A percentile compares a stretch with the other conserved stretches of the same genome.
Conservation (phyloP, 2,888 invertebrate species). For the Tachina lurida region DNA sequence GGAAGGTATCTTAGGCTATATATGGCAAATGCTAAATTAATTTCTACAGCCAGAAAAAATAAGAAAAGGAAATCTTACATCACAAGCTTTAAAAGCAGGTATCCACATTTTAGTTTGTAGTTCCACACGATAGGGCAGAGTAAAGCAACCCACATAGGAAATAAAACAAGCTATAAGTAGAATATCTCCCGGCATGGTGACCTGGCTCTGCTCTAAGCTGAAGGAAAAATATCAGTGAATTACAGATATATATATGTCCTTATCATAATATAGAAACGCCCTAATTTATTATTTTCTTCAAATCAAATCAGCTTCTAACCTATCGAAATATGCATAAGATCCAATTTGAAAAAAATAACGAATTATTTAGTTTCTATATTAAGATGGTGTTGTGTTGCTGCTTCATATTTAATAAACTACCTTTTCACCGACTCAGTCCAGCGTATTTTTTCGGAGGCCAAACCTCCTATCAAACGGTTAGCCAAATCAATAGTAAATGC, state of each 20-base stretch:
- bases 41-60: not conserved
- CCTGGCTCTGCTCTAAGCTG: constrained; percentile 87
- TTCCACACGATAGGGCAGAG: constrained; percentile 90
- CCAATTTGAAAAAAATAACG: too few species aligned
- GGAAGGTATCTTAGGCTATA: constrained; percentile 89
- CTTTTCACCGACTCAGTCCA: constrained; percentile 88
- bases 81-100: constrained; percentile 88
- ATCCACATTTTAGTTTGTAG: constrained; percentile 91
- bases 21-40: not conserved
- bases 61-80: constrained; percentile 82
- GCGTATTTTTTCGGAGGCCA: constrained; percentile 95
- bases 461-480: constrained; percentile 94
- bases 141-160: constrained; percentile 97
- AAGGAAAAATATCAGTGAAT: constrained; percentile 72
- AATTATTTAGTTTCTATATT: too few species aligned
- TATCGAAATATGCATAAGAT: too few species aligned
- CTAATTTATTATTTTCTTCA: too few species aligned
- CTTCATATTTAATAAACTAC: constrained; percentile 76
- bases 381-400: not conserved
- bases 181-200: constrained; percentile 94
- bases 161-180: constrained; percentile 95
- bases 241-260: not conserved
- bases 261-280: too few species aligned
- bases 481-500: constrained; percentile 94
- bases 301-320: too few species aligned